Evolutionary conservation across 2,797 vertebrate genomes (phyloP), one percentile per base, ranked within the genome.

Genomic region (Euphonia xanthogaster): DNA sequence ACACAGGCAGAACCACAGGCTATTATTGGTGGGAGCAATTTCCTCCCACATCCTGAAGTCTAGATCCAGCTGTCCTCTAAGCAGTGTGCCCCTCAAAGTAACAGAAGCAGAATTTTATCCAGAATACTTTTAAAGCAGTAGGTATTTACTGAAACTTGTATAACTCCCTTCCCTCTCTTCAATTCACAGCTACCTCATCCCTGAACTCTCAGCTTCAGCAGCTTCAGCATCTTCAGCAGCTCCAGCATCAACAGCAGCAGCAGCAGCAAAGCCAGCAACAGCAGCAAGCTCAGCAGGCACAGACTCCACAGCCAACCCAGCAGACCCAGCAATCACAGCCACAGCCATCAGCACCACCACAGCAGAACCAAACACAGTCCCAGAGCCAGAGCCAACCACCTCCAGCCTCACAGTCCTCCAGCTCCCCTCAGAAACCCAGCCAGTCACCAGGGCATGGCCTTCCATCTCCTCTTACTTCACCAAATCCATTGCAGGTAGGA

Each of bases 141-240:
- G 53, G 11, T 40, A 24, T 48, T 88, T 88, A 54, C 16, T 80
- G 88, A 91, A 86, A 61, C 35, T 33, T 58, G 19, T 35, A 4
- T 96, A 96, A 96, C 27, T 45, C 14, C 35, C 1, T 97, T 86
- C 35, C 24, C 63, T 97, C 65, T 96, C 67, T 97, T 96, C 93
- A 79, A 81, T 96, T 97, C 78, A 95, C 97, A 99, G 99, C 99
- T 99, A 99, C 99, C 99, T 99, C 99, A 98, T 99, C 99, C 96
- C 98, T 99, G 98, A 99, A 98, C 98, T 99, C 99, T 94, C 99
- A 99, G 96, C 99, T 99, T 96, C 99, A 99, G 98, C 99, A 99
- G 96, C 99, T 99, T 96, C 99, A 99, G 98, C 99, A 99, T 97
- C 99, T 99, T 89, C 99, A 99, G 94, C 99, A 99, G 86, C 98